phyloP scores from a whole-genome alignment of 2,113 vertebrate genomes.

The Festucalex cinctus region DNA sequence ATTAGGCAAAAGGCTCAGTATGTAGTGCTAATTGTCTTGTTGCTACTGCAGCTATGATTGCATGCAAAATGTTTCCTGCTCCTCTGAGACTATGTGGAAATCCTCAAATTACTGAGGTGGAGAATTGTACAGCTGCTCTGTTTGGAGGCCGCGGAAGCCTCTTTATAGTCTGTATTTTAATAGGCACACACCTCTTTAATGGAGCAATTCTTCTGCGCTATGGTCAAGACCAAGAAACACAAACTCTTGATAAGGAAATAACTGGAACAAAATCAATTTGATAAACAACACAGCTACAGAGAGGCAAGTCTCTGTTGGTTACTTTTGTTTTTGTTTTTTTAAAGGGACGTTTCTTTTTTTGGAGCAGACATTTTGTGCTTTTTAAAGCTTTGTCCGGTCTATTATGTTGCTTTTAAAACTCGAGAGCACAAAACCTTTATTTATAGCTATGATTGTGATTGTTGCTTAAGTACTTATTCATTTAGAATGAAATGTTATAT shows the following conservation, averaged over 20 bases:
- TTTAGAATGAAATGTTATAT: not conserved
- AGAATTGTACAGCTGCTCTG: conserved; percentile 65
- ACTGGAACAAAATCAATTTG: conserved; percentile 21
- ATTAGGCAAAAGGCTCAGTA: conserved; percentile 43
- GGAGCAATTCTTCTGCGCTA: conserved; percentile 43
- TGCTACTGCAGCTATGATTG: conserved; percentile 63
- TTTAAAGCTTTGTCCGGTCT: not conserved
- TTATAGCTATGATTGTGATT: not conserved
- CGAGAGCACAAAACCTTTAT: not conserved
- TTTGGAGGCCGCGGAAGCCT: conserved; percentile 49
- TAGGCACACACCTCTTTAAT: conserved; percentile 50
- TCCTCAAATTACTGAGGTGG: conserved; percentile 63
- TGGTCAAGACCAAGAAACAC: conserved; percentile 20
- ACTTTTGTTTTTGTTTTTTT: not conserved
- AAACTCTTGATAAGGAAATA: conserved; percentile 31
- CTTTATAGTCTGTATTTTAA: conserved; percentile 57
- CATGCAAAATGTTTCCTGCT: conserved; percentile 49
- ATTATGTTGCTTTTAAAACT: not conserved
- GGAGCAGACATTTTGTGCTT: not conserved
- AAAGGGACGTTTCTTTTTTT: not conserved
- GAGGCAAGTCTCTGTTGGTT: not conserved
- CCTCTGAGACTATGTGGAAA: conserved; percentile 59
- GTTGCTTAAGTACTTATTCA: not conserved
- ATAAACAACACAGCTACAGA: conserved; percentile 17
- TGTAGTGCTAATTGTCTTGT: conserved; percentile 61